Base-by-base conservation (phyloP, 2,113 vertebrate species). In the Alectura lathami region DNA sequence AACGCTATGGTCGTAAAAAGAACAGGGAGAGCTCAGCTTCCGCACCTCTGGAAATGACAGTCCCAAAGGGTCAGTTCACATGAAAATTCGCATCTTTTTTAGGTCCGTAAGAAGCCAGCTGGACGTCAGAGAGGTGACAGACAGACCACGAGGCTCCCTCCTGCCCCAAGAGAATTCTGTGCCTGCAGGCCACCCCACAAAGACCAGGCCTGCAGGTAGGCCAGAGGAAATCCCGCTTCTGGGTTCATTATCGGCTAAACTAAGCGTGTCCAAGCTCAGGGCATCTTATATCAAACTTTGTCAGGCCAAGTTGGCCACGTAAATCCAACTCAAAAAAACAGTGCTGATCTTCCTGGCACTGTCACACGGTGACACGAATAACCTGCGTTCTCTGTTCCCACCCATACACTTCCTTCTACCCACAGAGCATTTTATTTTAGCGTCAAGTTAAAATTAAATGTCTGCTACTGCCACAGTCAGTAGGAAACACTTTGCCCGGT, bases 1-100 rank as follows among this genome's bases (percentile, higher is more conserved):
- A 34, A 36, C 36, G 26, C 21, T 29, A 5, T 0, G 0, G 20
- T 4, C 32, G 21, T 9, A 16, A 74, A 69, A 60, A 54, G 2
- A 48, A 40, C 0, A 21, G 22, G 38, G 51, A 54, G 8, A 9
- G 22, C 9, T 13, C 36, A 27, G n/a, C 6, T 1, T 8, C 11
- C 8, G 20, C 17, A 2, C 40, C 67, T 47, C 57, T 53, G 42
- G 36, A 60, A 82, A 60, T 47, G 43, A 48, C 27, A 36, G 20
- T 56, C 6, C 4, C 56, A 29, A 34, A 4, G 8, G 47, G 38
- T 56, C 22, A 77, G 54, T 67, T 63, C 26, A 57, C 1, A 0
- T 8, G 5, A 50, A 86, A 93, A 54, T 38, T 26, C 86, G 24
- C 1, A 24, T 77, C 60, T 2, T 0, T 0, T 78, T 67, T 43